Percentiles rank a stretch among this genome's conserved stretches.
Conservation (phyloP, 1,140 invertebrate species). For the Thrips palmi region DNA sequence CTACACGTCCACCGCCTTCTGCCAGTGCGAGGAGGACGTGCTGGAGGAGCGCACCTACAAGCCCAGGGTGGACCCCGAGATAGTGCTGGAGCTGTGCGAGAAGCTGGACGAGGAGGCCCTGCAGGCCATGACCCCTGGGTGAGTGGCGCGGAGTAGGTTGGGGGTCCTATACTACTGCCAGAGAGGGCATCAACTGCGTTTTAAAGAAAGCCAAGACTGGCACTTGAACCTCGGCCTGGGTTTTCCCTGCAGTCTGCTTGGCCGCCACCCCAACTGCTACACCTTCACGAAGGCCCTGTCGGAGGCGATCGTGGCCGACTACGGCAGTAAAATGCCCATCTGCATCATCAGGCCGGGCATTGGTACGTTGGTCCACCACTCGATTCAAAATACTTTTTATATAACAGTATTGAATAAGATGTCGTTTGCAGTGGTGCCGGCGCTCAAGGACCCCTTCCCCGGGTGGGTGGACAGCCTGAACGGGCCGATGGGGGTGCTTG, state of each 20-base stretch:
- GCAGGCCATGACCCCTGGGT: slow-evolving; percentile 40
- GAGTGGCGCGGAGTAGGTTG: slow-evolving; percentile 14
- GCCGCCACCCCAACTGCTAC: slow-evolving; percentile 31
- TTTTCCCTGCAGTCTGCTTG: slow-evolving; percentile 22
- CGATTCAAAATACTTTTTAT: slow-evolving; percentile 1
- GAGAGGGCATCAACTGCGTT: neutral
- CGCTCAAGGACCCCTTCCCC: slow-evolving; percentile 21
- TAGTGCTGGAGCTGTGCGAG: slow-evolving; percentile 41
- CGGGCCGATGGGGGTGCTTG: slow-evolving; percentile 34
- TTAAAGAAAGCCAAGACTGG: neutral
- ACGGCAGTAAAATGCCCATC: slow-evolving; percentile 27
- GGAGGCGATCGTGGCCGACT: slow-evolving; percentile 25
- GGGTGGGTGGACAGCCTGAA: slow-evolving; percentile 55
- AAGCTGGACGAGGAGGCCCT: slow-evolving; percentile 53
- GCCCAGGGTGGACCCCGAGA: slow-evolving; percentile 44
- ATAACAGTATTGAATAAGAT: neutral
- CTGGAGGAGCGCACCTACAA: slow-evolving; percentile 47
- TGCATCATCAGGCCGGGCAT: slow-evolving; percentile 45
- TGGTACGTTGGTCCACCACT: slow-evolving; percentile 31
- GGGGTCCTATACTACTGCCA: neutral
- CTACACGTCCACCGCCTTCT: slow-evolving; percentile 55
- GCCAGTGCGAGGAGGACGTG: slow-evolving; percentile 47
- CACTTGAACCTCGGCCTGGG: slow-evolving; percentile 1
- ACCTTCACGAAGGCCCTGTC: slow-evolving; percentile 32
- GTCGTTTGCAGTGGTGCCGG: slow-evolving; percentile 21